Evolutionary conservation across 2,888 invertebrate genomes (phyloP).

Genomic region (Gari tellinella): DNA sequence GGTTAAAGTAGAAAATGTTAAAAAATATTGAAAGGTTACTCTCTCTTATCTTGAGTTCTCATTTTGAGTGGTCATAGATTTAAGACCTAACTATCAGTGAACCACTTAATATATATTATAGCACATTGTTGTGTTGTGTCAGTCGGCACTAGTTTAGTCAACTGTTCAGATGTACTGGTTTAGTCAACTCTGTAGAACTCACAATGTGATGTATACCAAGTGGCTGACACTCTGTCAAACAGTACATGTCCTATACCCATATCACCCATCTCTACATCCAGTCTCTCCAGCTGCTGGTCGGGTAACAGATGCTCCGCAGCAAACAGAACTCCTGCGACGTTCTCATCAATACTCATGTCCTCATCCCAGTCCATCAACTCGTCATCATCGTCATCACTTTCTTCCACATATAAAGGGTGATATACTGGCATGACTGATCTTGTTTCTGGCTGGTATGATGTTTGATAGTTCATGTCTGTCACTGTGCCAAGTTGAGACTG

Average conservation of each 20-base stretch:
- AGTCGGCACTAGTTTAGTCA: constrained; percentile 7
- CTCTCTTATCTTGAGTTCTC: too few species aligned
- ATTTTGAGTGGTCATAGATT: too few species aligned
- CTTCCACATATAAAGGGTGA: neutral
- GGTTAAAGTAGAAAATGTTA: too few species aligned
- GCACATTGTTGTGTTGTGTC: too few species aligned
- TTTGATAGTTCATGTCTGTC: too few species aligned
- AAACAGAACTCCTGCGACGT: constrained; percentile 52
- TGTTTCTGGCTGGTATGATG: too few species aligned
- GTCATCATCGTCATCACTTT: constrained; percentile 12
- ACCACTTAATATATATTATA: too few species aligned
- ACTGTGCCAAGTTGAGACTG: too few species aligned
- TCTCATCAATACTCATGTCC: constrained; percentile 39
- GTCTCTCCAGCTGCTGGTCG: constrained; percentile 46
- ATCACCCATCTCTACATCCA: constrained; percentile 62
- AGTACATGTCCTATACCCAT: constrained; percentile 59
- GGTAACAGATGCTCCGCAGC: constrained; percentile 48
- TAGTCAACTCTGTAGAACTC: constrained; percentile 45
- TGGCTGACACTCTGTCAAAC: constrained; percentile 58
- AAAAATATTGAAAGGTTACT: too few species aligned
- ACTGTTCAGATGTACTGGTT: neutral
- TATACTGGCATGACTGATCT: too few species aligned
- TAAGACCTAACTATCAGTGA: too few species aligned
- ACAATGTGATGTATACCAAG: constrained; percentile 49
- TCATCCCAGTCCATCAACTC: constrained; percentile 46